Evolutionary conservation across 1,140 invertebrate genomes (phyloP).

Genomic region (Manduca sexta): DNA sequence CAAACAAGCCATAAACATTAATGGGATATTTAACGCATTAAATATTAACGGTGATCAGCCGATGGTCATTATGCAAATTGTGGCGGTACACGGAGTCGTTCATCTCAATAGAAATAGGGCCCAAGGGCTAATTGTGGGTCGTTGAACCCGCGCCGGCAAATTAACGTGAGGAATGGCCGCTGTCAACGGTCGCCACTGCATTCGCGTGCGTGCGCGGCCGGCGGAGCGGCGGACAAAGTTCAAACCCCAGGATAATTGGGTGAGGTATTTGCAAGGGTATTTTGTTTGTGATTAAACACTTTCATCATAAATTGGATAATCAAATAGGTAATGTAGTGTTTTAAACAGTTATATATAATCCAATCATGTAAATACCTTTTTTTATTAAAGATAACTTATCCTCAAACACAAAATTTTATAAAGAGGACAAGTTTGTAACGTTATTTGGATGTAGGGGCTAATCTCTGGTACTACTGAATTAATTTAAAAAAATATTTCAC

Average conservation of each 20-base stretch:
- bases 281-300: too few relatives aligned
- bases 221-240: neutral
- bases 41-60: slow-evolving; percentile 28
- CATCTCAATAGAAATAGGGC: slow-evolving; percentile 43
- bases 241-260: too few relatives aligned
- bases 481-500: too few relatives aligned
- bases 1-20: slow-evolving; percentile 12
- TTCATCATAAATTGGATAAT: too few relatives aligned
- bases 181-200: slow-evolving; percentile 13
- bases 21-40: slow-evolving; percentile 22
- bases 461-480: too few relatives aligned
- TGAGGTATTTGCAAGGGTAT: neutral
- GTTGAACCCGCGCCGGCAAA: slow-evolving; percentile 33
- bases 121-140: slow-evolving; percentile 42
- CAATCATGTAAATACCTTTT: too few relatives aligned
- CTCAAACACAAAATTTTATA: too few relatives aligned
- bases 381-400: too few relatives aligned
- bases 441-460: too few relatives aligned
- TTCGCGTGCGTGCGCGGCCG: neutral
- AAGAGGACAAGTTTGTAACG: too few relatives aligned
- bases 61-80: slow-evolving; percentile 45
- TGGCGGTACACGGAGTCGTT: slow-evolving; percentile 28
- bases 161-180: slow-evolving; percentile 25
- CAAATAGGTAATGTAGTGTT: too few relatives aligned
- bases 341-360: too few relatives aligned